Percentiles rank a stretch among this genome's conserved stretches.
Conservation (phyloP, 2,797 vertebrate species). For the Phrynocephalus vlangalii region DNA sequence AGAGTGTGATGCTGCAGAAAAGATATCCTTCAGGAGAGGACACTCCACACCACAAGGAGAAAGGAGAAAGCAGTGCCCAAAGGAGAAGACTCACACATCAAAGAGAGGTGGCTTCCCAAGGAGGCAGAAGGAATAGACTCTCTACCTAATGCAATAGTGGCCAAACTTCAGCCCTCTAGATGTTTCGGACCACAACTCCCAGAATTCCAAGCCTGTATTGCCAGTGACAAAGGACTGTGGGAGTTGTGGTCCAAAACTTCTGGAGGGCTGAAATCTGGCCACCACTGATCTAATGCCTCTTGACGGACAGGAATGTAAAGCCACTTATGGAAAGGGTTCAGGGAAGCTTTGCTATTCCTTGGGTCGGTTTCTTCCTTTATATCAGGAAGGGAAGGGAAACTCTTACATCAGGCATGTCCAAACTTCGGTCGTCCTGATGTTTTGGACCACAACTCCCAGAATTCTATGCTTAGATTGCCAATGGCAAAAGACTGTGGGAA, state of each 20-base stretch:
- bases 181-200: too few species aligned
- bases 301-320: neutral
- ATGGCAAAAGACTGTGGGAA: too few species aligned
- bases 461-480: too few species aligned
- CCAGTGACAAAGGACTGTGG: too few species aligned
- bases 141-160: neutral
- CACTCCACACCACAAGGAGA: neutral
- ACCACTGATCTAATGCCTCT: neutral
- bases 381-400: neutral
- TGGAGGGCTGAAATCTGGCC: too few species aligned
- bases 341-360: neutral
- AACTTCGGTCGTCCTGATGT: too few species aligned
- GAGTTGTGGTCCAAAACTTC: too few species aligned
- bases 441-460: too few species aligned
- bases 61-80: neutral
- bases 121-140: neutral
- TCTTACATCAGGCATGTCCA: too few species aligned
- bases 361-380: neutral
- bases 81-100: neutral
- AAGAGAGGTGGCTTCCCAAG: neutral
- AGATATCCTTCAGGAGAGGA: neutral
- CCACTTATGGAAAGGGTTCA: neutral
- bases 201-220: too few species aligned
- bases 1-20: neutral
- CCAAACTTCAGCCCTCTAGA: too few species aligned